Conservation (phyloP, 1,140 invertebrate species). For the Camponotus floridanus region DNA sequence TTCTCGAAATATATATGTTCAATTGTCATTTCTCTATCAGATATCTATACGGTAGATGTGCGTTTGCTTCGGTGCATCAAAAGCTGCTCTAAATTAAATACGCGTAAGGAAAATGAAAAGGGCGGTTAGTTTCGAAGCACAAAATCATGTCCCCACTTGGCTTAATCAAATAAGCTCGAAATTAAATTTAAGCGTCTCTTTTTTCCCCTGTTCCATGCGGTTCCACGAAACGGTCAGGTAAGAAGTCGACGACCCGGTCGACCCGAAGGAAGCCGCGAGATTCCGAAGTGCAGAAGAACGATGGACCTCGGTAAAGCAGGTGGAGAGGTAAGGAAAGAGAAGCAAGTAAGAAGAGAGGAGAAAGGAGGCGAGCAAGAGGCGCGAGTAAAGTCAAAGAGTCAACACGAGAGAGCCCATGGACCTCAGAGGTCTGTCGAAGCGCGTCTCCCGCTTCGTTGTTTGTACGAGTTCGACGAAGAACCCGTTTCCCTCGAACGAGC, state of each 20-base stretch:
- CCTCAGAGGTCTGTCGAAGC: conserved; percentile 63
- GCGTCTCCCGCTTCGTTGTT: conserved; percentile 75
- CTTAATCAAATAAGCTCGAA: conserved; percentile 68
- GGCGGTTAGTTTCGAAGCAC: conserved; percentile 13
- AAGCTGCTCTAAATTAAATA: conserved; percentile 16
- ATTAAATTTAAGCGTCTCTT: conserved; percentile 73
- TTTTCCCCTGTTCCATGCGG: conserved; percentile 58
- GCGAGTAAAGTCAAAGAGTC: conserved; percentile 83
- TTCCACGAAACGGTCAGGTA: conserved; percentile 73
- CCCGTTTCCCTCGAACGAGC: conserved; percentile 74
- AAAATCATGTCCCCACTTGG: conserved; percentile 48
- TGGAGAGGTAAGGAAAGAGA: conserved; percentile 48
- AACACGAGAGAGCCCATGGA: conserved; percentile 78
- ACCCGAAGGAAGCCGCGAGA: conserved; percentile 65
- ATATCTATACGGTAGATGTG: not conserved
- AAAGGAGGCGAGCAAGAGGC: conserved; percentile 55
- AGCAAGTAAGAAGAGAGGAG: not conserved
- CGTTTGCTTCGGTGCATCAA: not conserved
- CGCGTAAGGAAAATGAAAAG: conserved; percentile 27
- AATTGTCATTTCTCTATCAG: conserved; percentile 6
- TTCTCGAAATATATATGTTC: not conserved
- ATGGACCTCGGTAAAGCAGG: conserved; percentile 46
- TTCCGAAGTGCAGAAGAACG: conserved; percentile 59
- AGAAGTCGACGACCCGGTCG: conserved; percentile 74
- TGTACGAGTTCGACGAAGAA: conserved; percentile 82